Base-by-base conservation (phyloP, 2,113 vertebrate species). In the Malurus cyaneus region DNA sequence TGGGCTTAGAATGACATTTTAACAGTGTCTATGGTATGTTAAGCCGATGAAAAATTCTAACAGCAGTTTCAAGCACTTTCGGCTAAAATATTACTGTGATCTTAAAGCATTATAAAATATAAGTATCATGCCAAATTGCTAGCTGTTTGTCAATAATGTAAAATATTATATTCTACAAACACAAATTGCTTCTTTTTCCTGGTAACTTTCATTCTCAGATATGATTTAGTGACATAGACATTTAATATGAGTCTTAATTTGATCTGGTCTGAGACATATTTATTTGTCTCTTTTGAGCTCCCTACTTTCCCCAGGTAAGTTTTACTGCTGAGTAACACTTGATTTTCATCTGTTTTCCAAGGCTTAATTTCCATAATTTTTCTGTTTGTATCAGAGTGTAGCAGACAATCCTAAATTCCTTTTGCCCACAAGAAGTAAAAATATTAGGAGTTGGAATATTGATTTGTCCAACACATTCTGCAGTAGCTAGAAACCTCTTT, bases 1-100 rank as follows among this genome's bases (percentile, higher is more conserved):
- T 89, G 93, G 94, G 57, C 88, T 96, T 95, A 95, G 93, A 96
- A 93, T 91, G 92, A 96, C 91, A 80, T 95, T 96, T 93, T 96
- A 96, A 96, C 92, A 72, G 77, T 91, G 73, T 91, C 80, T 69
- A 28, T 80, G 95, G 92, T 91, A 97, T 95, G 95, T 93, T 95
- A 96, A 97, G 92, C 88, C 0, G 1, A 85, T 47, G 92, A 96
- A 96, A 94, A 94, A 94, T 92, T 96, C 73, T 89, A 95, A 34
- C 62, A 94, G 73, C 66, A 71, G 49, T 93, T 94, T 93, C 70
- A 93, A 89, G 66, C 18, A 69, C 61, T 96, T 92, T 88, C 89
- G 20, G 21, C 23, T 92, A 64, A 95, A 95, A 92, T 62, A 73
- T 19, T 77, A 13, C 25, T 56, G 42, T 66, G 71, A 34, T 53